Base-by-base conservation (phyloP, 2,888 invertebrate species). In the Andrena hattorfiana region DNA sequence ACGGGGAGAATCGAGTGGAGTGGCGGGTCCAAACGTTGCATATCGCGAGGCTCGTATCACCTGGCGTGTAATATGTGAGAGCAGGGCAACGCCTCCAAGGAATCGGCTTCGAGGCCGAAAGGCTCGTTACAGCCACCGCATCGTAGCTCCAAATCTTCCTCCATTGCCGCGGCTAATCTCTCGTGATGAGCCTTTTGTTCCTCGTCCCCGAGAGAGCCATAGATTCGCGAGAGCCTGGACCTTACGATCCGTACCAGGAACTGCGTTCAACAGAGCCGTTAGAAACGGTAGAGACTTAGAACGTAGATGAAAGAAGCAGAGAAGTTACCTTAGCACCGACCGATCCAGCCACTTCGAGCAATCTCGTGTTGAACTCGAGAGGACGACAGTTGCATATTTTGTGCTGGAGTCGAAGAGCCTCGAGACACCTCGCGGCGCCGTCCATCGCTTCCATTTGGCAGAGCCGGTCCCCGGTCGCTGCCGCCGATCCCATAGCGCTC, bases 391-490 rank as follows among this genome's bases (percentile, higher is more conserved):
- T 97, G 94, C 98, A 98, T 90, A 98, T 98, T 92, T 97, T 96
- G 90, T 97, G 97, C 91, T 98, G 97, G 6, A 97, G 94, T 86
- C 97, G 94, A 42, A 98, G 94, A 0, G 97, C 97, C 91, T 97
- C 97, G 51, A 97, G 94, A 89, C 97, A 98, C 63, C 97, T 95
- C 0, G 97, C 98, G 0, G 97, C 97, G 0, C 97, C 98, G 89
- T 98, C 98, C 97, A 98, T 97, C 0, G 97, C 97, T 90, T 98
- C 97, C 97, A 98, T 97, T 93, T 98, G 98, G 8, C 97, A 97
- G 83, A 98, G 95, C 0, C 97, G 95, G 94, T 98, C 98, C 0
- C 97, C 98, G 89, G 97, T 95, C 0, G 97, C 96, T 0, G 97
- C 97, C 0, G 97, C 97, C 2, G 95, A 95, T 0, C 97, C 97